phyloP scores from a whole-genome alignment of 2,888 invertebrate genomes.

The Agonopterix alstromeriana region DNA sequence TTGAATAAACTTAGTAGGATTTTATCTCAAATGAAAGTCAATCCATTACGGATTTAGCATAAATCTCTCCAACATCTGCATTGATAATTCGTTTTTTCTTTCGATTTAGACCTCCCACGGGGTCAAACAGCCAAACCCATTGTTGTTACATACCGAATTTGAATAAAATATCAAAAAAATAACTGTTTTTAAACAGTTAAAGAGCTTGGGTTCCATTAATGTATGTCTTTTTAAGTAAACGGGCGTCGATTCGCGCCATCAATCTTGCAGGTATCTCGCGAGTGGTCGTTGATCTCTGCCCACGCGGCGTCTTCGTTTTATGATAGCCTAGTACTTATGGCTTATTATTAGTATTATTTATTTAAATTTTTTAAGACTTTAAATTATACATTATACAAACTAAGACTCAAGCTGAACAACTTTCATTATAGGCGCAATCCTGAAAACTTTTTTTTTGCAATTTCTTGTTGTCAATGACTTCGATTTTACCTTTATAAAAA shows the following conservation, averaged over 20 bases:
- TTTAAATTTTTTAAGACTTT: no score
- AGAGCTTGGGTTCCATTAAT: slow-evolving; percentile 3
- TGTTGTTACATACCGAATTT: slow-evolving; percentile 22
- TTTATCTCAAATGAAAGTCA: background rate
- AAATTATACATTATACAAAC: no score
- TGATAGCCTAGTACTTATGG: slow-evolving; percentile 24
- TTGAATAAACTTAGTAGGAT: background rate
- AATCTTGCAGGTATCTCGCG: slow-evolving; percentile 35
- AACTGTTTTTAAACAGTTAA: slow-evolving; percentile 3
- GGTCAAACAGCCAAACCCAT: slow-evolving; percentile 6
- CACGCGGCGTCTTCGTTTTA: slow-evolving; percentile 29
- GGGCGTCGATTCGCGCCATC: slow-evolving; percentile 27
- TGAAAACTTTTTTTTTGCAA: no score
- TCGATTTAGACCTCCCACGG: slow-evolving; percentile 4
- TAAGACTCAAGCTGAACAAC: no score
- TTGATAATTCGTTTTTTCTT: background rate
- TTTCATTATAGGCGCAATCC: no score
- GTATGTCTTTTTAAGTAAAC: slow-evolving; percentile 7
- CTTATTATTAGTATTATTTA: no score
- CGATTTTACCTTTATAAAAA: no score
- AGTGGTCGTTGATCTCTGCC: slow-evolving; percentile 38
- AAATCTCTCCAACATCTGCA: background rate
- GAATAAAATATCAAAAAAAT: slow-evolving; percentile 3
- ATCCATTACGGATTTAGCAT: background rate
- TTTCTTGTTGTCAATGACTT: no score